Evolutionary conservation across 2,113 vertebrate species (phyloP).

Genomic region (Lethenteron camtschaticum): DNA sequence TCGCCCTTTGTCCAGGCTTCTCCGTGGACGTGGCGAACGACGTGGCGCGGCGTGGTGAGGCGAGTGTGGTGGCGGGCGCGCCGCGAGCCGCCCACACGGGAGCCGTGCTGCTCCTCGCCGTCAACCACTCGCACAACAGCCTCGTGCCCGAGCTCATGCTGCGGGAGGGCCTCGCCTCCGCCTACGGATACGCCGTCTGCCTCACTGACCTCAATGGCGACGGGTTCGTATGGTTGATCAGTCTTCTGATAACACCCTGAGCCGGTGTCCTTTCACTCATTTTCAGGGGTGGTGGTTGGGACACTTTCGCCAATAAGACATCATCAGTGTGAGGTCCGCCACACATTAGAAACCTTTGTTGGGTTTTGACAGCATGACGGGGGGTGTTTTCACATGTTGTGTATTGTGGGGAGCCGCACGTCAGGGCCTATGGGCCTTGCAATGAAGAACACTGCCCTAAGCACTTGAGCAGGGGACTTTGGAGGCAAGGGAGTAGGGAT

Average conservation of each 20-base stretch:
- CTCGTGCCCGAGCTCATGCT: conserved; percentile 50
- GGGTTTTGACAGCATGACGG: too few relatives aligned
- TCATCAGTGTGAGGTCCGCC: too few relatives aligned
- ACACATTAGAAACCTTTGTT: too few relatives aligned
- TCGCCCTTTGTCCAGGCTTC: conserved; percentile 34
- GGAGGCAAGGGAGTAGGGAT: too few relatives aligned
- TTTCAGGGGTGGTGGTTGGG: too few relatives aligned
- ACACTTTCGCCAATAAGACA: too few relatives aligned
- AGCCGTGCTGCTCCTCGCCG: conserved; percentile 54
- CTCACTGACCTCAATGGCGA: conserved; percentile 59
- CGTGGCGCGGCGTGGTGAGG: conserved; percentile 29
- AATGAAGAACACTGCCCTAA: too few relatives aligned
- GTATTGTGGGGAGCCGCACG: too few relatives aligned
- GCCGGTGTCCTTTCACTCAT: too few relatives aligned
- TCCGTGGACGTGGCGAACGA: conserved; percentile 57
- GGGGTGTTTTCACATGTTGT: too few relatives aligned
- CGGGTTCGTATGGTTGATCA: conserved; percentile 29
- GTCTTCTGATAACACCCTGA: not conserved
- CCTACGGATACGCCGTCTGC: conserved; percentile 57
- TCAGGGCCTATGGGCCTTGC: too few relatives aligned
- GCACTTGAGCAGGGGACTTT: too few relatives aligned
- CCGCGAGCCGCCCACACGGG: conserved; percentile 78
- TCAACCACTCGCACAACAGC: conserved; percentile 43
- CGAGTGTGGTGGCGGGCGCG: conserved; percentile 70
- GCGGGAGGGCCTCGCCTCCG: conserved; percentile 56